A percentile compares a stretch with the other conserved stretches of the same genome.
phyloP scores from a whole-genome alignment of 2,888 invertebrate genomes.

The Antheraea yamamai region DNA sequence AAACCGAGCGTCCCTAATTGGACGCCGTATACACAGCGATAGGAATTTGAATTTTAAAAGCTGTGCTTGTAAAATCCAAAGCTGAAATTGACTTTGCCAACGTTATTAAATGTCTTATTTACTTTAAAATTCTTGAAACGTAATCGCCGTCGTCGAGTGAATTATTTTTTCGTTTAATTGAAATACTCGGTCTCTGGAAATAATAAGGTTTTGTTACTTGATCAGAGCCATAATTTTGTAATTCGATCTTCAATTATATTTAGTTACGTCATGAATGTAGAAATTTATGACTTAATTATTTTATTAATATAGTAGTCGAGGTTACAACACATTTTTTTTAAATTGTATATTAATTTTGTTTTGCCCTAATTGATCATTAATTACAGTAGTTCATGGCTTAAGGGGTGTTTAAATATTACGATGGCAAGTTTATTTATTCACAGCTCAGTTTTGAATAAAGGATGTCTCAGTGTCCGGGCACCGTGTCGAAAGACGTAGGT shows the following conservation, averaged over 20 bases:
- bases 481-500: no score
- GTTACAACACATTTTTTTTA: background rate
- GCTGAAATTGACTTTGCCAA: background rate
- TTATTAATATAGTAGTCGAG: background rate
- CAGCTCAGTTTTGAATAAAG: no score
- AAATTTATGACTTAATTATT: background rate
- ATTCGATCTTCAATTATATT: background rate
- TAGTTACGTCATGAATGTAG: background rate
- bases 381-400: no score
- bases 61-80: background rate
- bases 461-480: no score
- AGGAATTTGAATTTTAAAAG: background rate
- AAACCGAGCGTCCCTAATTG: constrained; percentile 11
- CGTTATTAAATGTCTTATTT: background rate
- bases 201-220: background rate
- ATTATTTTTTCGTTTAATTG: background rate
- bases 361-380: background rate
- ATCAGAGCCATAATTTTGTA: background rate
- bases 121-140: background rate
- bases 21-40: background rate
- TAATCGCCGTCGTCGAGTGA: background rate
- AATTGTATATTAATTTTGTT: background rate
- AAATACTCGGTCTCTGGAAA: background rate
- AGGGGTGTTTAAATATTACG: no score
- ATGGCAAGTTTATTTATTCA: no score